Evolutionary conservation across 2,113 vertebrate species (phyloP).

Genomic region (Hippocampus zosterae): DNA sequence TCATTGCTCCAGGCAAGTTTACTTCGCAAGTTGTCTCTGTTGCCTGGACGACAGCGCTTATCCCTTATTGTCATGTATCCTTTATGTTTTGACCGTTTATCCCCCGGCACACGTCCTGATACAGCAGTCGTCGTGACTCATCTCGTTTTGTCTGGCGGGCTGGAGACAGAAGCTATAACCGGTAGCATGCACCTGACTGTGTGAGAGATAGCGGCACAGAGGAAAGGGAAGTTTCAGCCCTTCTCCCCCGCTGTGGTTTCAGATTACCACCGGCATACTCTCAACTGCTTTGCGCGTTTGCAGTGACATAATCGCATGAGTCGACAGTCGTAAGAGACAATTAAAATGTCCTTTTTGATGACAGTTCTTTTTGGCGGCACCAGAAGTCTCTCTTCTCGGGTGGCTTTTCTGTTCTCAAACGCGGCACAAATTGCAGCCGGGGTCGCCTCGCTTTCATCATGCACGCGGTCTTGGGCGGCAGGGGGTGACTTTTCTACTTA

Average conservation of each 20-base stretch:
- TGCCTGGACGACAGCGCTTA: conserved; percentile 51
- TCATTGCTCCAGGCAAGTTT: conserved; percentile 33
- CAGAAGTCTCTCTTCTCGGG: conserved; percentile 6
- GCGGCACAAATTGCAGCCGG: conserved; percentile 8
- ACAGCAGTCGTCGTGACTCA: conserved; percentile 38
- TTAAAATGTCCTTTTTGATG: conserved; percentile 7
- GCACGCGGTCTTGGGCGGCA: conserved; percentile 21
- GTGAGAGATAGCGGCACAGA: not conserved
- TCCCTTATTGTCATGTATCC: conserved; percentile 35
- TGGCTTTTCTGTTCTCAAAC: conserved; percentile 19
- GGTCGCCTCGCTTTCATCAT: conserved; percentile 23
- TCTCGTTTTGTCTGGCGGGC: conserved; percentile 21
- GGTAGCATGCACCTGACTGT: conserved; percentile 33
- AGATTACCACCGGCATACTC: not conserved
- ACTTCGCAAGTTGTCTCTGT: conserved; percentile 53
- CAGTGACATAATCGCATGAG: conserved; percentile 4
- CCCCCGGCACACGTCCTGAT: conserved; percentile 6
- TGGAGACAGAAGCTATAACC: conserved; percentile 16
- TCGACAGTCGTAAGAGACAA: not conserved
- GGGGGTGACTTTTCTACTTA: conserved; percentile 19
- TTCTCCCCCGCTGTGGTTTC: conserved; percentile 2
- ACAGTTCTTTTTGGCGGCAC: conserved; percentile 1
- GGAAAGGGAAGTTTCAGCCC: not conserved
- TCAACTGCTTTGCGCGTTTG: not conserved
- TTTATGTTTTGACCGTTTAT: conserved; percentile 56